Conservation (phyloP, 2,888 invertebrate genomes). For the Allacma fusca region DNA sequence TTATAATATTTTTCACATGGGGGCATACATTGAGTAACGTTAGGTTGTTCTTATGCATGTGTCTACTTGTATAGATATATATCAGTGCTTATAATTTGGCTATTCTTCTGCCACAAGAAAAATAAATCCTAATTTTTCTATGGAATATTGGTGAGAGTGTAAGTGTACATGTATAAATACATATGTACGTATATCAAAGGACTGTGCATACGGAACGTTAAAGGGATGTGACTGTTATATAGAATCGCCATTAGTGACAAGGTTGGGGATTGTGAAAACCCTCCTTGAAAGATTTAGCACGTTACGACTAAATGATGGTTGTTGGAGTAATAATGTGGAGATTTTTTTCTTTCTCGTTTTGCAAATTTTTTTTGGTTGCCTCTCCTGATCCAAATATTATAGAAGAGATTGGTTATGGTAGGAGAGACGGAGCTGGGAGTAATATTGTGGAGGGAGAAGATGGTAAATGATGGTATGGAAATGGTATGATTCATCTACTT, state of each 20-base stretch:
- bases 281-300: slow-evolving; percentile 12
- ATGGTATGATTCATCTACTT: slow-evolving; percentile 23
- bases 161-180: too few relatives aligned
- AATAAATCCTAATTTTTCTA: slow-evolving; percentile 10
- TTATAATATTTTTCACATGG: too few relatives aligned
- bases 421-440: background rate
- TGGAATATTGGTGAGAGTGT: background rate
- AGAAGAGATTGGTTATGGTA: background rate
- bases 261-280: background rate
- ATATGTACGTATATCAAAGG: too few relatives aligned
- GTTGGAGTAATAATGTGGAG: background rate
- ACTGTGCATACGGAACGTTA: too few relatives aligned
- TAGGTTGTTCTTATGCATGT: too few relatives aligned
- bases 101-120: too few relatives aligned
- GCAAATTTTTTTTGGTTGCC: slow-evolving; percentile 5
- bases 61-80: too few relatives aligned
- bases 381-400: background rate
- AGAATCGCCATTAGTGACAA: slow-evolving; percentile 13
- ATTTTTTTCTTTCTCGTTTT: background rate
- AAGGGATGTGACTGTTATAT: background rate
- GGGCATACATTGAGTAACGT: too few relatives aligned
- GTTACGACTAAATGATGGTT: background rate
- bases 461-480: slow-evolving; percentile 13
- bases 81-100: too few relatives aligned
- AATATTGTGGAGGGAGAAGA: background rate